Conservation (phyloP, 2,113 vertebrate genomes). For the Erythrolamprus reginae region DNA sequence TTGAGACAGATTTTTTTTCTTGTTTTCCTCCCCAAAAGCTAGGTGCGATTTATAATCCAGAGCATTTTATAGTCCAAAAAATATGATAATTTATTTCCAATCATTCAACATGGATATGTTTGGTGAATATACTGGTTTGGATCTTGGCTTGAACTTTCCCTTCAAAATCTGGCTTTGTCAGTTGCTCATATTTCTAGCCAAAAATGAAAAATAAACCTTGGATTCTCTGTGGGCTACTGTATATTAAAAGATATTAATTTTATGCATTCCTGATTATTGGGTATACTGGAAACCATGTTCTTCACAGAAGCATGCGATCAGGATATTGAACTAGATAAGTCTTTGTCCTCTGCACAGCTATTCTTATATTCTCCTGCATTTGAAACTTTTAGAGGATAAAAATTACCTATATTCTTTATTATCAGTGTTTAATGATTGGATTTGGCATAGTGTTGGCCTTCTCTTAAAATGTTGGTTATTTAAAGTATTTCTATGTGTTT, state of each 20-base stretch:
- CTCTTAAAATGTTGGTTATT: not conserved
- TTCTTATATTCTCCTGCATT: slow-evolving; percentile 4
- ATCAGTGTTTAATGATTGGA: not conserved
- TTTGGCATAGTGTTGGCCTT: not conserved
- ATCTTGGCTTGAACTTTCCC: not conserved
- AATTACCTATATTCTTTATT: not conserved
- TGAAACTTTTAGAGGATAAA: not conserved
- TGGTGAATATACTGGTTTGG: not conserved
- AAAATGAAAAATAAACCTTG: not conserved
- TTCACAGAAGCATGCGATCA: not conserved
- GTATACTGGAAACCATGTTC: not conserved
- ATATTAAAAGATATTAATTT: not conserved
- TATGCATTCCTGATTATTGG: not conserved
- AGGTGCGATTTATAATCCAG: no score
- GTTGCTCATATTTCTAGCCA: not conserved
- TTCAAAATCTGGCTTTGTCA: not conserved
- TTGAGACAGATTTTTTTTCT: no score
- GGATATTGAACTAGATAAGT: not conserved
- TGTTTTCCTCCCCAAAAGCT: no score
- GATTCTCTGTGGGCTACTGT: not conserved
- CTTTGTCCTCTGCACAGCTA: not conserved
- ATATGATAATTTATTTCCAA: not conserved
- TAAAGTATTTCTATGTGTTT: not conserved
- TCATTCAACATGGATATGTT: not conserved
- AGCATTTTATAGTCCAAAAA: no score